phyloP scores from a whole-genome alignment of 2,888 invertebrate genomes.

The Empis stercorea region DNA sequence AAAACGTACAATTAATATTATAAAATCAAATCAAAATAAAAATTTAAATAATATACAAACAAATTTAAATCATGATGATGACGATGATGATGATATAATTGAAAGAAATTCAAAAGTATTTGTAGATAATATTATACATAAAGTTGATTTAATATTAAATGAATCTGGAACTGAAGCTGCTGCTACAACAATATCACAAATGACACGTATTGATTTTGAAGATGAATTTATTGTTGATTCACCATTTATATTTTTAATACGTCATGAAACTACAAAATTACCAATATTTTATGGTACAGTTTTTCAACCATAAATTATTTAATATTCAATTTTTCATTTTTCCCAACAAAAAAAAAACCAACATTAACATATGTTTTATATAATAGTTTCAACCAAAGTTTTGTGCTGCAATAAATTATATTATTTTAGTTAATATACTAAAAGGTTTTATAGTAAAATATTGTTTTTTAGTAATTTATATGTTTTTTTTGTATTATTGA shows the following conservation, averaged over 20 bases:
- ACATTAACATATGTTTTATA: too few relatives aligned
- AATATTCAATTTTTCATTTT: too few relatives aligned
- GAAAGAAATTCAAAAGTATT: slow-evolving; percentile 23
- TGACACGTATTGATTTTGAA: slow-evolving; percentile 38
- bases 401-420: too few relatives aligned
- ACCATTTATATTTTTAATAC: slow-evolving; percentile 52
- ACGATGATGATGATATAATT: background rate
- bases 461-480: too few relatives aligned
- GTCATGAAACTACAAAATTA: slow-evolving; percentile 42
- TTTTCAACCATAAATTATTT: slow-evolving; percentile 31
- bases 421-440: too few relatives aligned
- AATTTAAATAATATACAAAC: too few relatives aligned
- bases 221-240: slow-evolving; percentile 38
- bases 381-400: too few relatives aligned
- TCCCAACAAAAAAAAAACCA: too few relatives aligned
- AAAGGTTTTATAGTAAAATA: too few relatives aligned
- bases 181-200: slow-evolving; percentile 39
- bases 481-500: too few relatives aligned
- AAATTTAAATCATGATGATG: background rate
- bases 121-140: slow-evolving; percentile 44
- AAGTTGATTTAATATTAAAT: slow-evolving; percentile 42
- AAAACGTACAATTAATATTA: background rate
- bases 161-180: slow-evolving; percentile 50
- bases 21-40: background rate
- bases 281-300: slow-evolving; percentile 54